Evolutionary conservation across 2,888 invertebrate species (phyloP).

Genomic region (Diadromus collaris): DNA sequence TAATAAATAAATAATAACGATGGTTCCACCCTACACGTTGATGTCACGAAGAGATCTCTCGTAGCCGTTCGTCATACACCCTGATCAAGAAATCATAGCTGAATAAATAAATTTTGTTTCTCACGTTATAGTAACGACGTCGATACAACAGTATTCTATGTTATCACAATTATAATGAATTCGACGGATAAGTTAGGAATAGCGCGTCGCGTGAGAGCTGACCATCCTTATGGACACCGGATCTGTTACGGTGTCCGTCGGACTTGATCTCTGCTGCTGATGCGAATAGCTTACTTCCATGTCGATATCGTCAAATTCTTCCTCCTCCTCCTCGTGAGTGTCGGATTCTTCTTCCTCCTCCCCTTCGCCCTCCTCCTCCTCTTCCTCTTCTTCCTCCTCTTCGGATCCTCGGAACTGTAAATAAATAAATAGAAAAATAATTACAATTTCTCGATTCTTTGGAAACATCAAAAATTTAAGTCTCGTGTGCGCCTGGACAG

Average conservation of each 20-base stretch:
- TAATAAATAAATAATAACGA: slow-evolving; percentile 17
- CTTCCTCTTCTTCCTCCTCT: slow-evolving; percentile 78
- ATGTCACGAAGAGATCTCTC: slow-evolving; percentile 33
- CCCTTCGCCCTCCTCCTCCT: slow-evolving; percentile 77
- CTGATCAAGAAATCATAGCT: slow-evolving; percentile 52
- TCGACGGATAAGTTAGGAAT: slow-evolving; percentile 36
- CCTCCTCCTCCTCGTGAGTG: slow-evolving; percentile 78
- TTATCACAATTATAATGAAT: not conserved
- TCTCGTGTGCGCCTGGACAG: not conserved
- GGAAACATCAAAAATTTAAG: not conserved
- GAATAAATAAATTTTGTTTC: slow-evolving; percentile 47
- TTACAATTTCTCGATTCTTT: not conserved
- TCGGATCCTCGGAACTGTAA: slow-evolving; percentile 72
- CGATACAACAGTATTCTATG: slow-evolving; percentile 20
- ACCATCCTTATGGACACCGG: slow-evolving; percentile 78
- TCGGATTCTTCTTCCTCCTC: slow-evolving; percentile 79
- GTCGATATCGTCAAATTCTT: slow-evolving; percentile 78
- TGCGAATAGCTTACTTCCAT: slow-evolving; percentile 79
- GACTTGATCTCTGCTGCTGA: slow-evolving; percentile 78
- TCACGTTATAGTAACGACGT: not conserved
- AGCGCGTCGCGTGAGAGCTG: slow-evolving; percentile 71
- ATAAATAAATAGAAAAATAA: not conserved
- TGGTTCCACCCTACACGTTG: slow-evolving; percentile 30
- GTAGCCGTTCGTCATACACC: slow-evolving; percentile 41
- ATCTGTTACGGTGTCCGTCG: slow-evolving; percentile 75